Evolutionary conservation across 1,140 invertebrate species (phyloP), one percentile per base, ranked within the genome.

Genomic region (Drosophila aff.): DNA sequence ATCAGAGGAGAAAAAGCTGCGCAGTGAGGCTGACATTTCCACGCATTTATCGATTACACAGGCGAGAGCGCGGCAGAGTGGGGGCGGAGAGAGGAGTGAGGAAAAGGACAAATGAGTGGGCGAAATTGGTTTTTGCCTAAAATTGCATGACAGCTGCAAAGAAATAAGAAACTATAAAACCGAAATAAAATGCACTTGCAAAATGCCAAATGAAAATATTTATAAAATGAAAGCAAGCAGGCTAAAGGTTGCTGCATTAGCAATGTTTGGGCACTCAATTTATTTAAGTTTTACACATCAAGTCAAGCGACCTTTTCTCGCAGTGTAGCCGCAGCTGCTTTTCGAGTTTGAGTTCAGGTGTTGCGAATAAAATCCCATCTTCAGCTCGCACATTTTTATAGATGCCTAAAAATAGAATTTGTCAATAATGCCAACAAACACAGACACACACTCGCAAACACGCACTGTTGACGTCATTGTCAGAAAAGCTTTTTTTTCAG

Each of bases 381-480:
- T 61, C 38, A 18, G 68, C 68, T 74, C 57, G 38, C 46, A 61
- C 53, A 73, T 74, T 74, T 74, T 74, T 74, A 74, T 74, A 74
- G 52, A 36, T 64, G 71, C 49, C 74, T 89, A 89, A 83, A 87
- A 84, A 87, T 87, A 87, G 84, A 83, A 78, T 87, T 87, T 81
- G 83, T 89, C 83, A 86, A 86, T 87, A 84, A 78, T 71, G 62
- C 79, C 57, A 73, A 60, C 77, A 65, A 77, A 79, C 74, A 57
- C 40, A 61, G 43, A 41, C 59, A 65, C 44, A 49, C 62, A 63
- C 50, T 38, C 49, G 47, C 40, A 76, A 36, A 74, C 71, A 90
- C 79, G 75, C 86, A 86, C 79, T 69, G 81, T 79, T 91, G 87
- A 91, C 87, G 87, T 91, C 87, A 91, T 91, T 81, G 83, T 75